These are phyloP conservation scores for Andrena bicolor DNA, from an alignment of 2,888 invertebrate species.

Conservation along the genomic window DNA sequence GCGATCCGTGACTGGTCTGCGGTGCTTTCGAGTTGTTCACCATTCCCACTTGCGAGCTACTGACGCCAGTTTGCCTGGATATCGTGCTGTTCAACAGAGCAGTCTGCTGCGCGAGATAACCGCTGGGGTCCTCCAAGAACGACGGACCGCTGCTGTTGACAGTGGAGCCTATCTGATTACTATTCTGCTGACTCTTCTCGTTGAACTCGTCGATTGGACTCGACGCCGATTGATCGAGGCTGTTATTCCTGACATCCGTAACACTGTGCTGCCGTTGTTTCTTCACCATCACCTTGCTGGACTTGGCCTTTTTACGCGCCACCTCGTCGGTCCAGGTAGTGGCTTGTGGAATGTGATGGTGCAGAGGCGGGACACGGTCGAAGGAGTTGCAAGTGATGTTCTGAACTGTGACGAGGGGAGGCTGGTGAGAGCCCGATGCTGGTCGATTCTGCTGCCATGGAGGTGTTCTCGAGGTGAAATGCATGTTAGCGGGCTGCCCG, in stretches of 20 bases:
- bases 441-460: conserved; percentile 87
- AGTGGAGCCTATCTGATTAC: conserved; percentile 72
- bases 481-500: conserved; percentile 76
- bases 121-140: conserved; percentile 96
- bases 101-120: conserved; percentile 96
- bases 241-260: conserved; percentile 65
- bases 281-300: conserved; percentile 85
- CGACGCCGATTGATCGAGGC: conserved; percentile 75
- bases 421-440: conserved; percentile 70
- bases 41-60: conserved; percentile 81
- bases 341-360: conserved; percentile 89
- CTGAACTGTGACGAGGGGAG: conserved; percentile 74
- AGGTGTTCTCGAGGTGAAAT: conserved; percentile 86
- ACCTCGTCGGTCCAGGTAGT: conserved; percentile 87
- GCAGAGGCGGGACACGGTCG: conserved; percentile 90
- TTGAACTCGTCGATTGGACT: conserved; percentile 79
- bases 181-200: conserved; percentile 77
- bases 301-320: conserved; percentile 87
- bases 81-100: conserved; percentile 94
- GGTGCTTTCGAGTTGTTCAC: conserved; percentile 72
- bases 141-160: conserved; percentile 87
- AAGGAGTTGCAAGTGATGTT: conserved; percentile 86
- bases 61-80: conserved; percentile 87
- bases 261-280: conserved; percentile 78
- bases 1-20: conserved; percentile 66